These are phyloP conservation scores for Melitaea cinxia DNA, from an alignment of 1,140 invertebrate genomes.

Conservation along the genomic window DNA sequence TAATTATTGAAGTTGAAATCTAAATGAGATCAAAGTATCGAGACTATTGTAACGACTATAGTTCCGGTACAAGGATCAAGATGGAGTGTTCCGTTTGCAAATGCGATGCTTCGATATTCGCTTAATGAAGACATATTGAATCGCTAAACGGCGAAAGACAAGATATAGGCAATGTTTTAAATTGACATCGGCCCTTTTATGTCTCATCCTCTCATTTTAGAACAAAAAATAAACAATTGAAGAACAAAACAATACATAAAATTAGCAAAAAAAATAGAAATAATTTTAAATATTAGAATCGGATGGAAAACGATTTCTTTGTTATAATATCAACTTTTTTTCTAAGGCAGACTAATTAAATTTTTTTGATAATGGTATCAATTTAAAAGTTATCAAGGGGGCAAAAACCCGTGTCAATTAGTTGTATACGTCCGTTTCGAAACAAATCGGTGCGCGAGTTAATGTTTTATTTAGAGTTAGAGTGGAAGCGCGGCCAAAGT, in stretches of 20 bases:
- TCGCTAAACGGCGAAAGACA: constrained; percentile 72
- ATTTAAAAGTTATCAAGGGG: constrained; percentile 47
- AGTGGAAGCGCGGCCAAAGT: constrained; percentile 53
- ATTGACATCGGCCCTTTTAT: constrained; percentile 76
- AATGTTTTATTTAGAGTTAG: constrained; percentile 70
- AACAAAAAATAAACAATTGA: constrained; percentile 45
- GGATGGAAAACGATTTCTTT: no score
- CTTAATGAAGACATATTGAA: constrained; percentile 75
- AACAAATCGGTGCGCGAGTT: constrained; percentile 57
- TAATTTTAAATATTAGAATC: not conserved
- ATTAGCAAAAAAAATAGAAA: constrained; percentile 20
- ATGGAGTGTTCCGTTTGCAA: constrained; percentile 72
- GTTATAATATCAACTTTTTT: no score
- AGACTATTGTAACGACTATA: constrained; percentile 48
- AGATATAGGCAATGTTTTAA: constrained; percentile 76
- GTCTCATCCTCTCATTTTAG: constrained; percentile 57
- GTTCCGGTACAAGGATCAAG: constrained; percentile 53
- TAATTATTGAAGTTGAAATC: not conserved
- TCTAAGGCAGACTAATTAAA: no score
- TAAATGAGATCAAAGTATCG: constrained; percentile 53
- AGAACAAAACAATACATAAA: constrained; percentile 35
- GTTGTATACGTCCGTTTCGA: constrained; percentile 48
- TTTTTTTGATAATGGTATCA: constrained; percentile 28
- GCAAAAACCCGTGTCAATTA: constrained; percentile 70
- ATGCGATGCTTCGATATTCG: constrained; percentile 73